phyloP scores from a whole-genome alignment of 2,113 vertebrate species.

The Xyrauchen texanus region DNA sequence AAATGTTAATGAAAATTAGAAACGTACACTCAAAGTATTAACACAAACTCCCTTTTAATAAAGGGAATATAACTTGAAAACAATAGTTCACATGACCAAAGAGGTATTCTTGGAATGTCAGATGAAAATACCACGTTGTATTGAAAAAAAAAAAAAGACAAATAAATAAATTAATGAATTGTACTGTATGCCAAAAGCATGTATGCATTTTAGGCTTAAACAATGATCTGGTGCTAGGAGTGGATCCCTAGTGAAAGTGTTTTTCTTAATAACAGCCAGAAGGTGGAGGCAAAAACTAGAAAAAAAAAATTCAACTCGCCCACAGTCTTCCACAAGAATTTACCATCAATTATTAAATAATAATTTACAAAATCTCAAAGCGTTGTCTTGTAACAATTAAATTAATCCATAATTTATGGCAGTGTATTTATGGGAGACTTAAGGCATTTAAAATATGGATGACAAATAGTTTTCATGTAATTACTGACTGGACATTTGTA shows the following conservation, averaged over 20 bases:
- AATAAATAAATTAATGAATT: too few species aligned
- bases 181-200: too few species aligned
- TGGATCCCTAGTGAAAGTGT: neutral
- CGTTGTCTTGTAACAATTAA: neutral
- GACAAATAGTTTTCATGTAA: neutral
- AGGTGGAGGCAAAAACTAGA: slow-evolving; percentile 52
- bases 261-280: slow-evolving; percentile 33
- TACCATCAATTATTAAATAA: neutral
- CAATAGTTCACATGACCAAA: neutral
- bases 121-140: neutral
- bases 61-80: too few species aligned
- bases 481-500: too few species aligned
- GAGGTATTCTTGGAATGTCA: neutral
- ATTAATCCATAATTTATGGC: neutral
- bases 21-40: too few species aligned
- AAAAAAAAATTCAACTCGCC: neutral
- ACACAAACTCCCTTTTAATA: too few species aligned
- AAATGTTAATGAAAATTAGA: too few species aligned
- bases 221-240: too few species aligned
- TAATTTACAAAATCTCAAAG: neutral
- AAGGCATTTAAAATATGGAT: neutral
- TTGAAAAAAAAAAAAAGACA: neutral
- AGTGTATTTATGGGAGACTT: neutral
- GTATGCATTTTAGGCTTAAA: too few species aligned
- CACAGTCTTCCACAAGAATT: neutral